phyloP scores from a whole-genome alignment of 2,888 invertebrate genomes.

The Leptura quadrifasciata region DNA sequence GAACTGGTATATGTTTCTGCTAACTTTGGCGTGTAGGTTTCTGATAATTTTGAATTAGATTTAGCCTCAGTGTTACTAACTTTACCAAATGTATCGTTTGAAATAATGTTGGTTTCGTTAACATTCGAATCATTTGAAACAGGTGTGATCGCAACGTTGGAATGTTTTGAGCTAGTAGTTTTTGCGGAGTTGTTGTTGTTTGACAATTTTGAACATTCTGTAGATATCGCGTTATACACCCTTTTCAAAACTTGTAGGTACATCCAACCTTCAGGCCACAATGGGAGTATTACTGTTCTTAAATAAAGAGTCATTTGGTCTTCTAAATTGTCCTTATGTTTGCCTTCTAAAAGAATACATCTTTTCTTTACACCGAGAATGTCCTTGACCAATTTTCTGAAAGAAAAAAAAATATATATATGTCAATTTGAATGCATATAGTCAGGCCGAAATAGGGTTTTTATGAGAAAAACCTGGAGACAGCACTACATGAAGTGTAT shows the following conservation, averaged over 20 bases:
- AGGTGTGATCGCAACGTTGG: slow-evolving; percentile 47
- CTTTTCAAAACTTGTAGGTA: slow-evolving; percentile 69
- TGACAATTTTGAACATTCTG: slow-evolving; percentile 36
- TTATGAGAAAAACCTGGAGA: no score
- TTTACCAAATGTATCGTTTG: slow-evolving; percentile 35
- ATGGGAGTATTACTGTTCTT: slow-evolving; percentile 73
- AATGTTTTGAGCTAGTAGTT: slow-evolving; percentile 33
- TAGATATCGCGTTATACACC: slow-evolving; percentile 62
- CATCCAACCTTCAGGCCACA: slow-evolving; percentile 79
- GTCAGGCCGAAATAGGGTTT: no score
- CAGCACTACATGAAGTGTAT: no score
- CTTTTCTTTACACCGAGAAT: slow-evolving; percentile 68
- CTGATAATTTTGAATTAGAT: slow-evolving; percentile 6
- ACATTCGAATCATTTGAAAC: slow-evolving; percentile 34
- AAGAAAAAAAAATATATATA: slow-evolving; percentile 52
- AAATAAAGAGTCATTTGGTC: slow-evolving; percentile 74
- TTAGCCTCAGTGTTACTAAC: slow-evolving; percentile 9
- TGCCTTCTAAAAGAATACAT: slow-evolving; percentile 69
- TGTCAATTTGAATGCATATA: slow-evolving; percentile 15
- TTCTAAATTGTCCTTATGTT: slow-evolving; percentile 74
- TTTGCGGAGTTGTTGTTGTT: slow-evolving; percentile 28
- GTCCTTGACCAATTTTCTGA: slow-evolving; percentile 68
- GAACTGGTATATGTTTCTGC: slow-evolving; percentile 19
- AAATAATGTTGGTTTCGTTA: slow-evolving; percentile 33
- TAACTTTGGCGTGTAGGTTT: no score